Evolutionary conservation across 1,140 invertebrate genomes (phyloP), one percentile per base, ranked within the genome.

Genomic region (Brachionus paranguensis): DNA sequence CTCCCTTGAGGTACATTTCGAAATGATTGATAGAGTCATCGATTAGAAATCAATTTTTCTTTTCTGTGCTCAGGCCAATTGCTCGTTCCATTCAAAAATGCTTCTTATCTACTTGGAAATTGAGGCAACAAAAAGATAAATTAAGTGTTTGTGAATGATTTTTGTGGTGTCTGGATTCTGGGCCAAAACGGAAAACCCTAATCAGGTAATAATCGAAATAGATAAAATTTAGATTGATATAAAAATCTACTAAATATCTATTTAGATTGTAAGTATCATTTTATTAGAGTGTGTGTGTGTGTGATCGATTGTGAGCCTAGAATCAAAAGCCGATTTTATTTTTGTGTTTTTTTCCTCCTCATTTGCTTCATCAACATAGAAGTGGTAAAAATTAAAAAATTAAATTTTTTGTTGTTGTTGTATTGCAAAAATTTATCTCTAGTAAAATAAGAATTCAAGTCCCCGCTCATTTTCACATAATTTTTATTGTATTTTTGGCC

Each of bases 1-100:
- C 37, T 72, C 68, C 29, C 37, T 72, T 72, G 68, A 72, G 68
- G 33, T 68, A 14, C 33, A 68, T 72, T 72, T 72, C 37, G 29
- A 41, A 72, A 72, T 72, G 68, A 72, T 72, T 72, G 68, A 72
- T 72, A 43, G 68, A 72, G 37, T n/a, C 47, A 72, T 72, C 68
- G 68, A 72, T 72, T 72, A 72, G 37, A 72, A 72, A 72, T 72
- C 29, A 68, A 68, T 33, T 33, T 33, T 29, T 68, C 33, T 37
- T n/a, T 68, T 29, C 3, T 68, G 33, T 68, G 53, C 53, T 60
- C 53, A 24, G n/a, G 5, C 53, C 65, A 33, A 68, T 68, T 68
- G 27, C 65, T 68, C 3, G 5, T 68, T 68, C 14, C 33, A 33
- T 41, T 33, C 27, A 68, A 68, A 41, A 72, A 72, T 72, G 68